phyloP scores from a whole-genome alignment of 1,140 invertebrate genomes.

The Laupala kohalensis region DNA sequence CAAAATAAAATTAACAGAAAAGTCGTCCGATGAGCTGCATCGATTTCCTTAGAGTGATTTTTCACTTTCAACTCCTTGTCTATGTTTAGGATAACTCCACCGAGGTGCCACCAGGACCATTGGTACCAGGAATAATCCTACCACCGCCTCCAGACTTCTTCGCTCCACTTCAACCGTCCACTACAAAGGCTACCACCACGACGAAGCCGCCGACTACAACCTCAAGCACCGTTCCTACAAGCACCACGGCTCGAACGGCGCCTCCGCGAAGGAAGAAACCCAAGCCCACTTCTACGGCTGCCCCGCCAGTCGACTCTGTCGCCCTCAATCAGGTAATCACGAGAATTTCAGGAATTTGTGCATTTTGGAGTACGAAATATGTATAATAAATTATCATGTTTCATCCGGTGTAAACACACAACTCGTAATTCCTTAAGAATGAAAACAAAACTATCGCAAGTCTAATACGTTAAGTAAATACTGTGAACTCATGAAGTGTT shows the following conservation, averaged over 20 bases:
- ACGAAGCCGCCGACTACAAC: slow-evolving; percentile 18
- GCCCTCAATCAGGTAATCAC: slow-evolving; percentile 5
- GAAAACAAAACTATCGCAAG: too few relatives aligned
- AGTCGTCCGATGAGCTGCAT: too few relatives aligned
- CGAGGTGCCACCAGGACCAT: slow-evolving; percentile 62
- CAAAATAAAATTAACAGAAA: too few relatives aligned
- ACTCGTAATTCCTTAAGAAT: too few relatives aligned
- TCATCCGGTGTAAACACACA: too few relatives aligned
- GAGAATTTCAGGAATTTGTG: slow-evolving; percentile 1
- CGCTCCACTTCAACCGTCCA: slow-evolving; percentile 39
- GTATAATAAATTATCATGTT: too few relatives aligned
- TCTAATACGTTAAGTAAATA: too few relatives aligned
- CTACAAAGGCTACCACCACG: slow-evolving; percentile 22
- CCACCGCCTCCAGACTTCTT: slow-evolving; percentile 80
- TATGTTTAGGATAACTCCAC: slow-evolving; percentile 48
- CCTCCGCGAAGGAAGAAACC: slow-evolving; percentile 2
- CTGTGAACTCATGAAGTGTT: too few relatives aligned
- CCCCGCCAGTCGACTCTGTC: slow-evolving; percentile 10
- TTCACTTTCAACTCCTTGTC: too few relatives aligned
- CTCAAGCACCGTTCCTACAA: slow-evolving; percentile 13
- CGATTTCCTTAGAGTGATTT: too few relatives aligned
- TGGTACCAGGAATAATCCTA: slow-evolving; percentile 74
- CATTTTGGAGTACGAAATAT: too few relatives aligned
- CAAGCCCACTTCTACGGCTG: slow-evolving; percentile 17
- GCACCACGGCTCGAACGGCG: background rate